Conservation (phyloP, 2,797 vertebrate genomes). For the Gymnothorax javanicus region DNA sequence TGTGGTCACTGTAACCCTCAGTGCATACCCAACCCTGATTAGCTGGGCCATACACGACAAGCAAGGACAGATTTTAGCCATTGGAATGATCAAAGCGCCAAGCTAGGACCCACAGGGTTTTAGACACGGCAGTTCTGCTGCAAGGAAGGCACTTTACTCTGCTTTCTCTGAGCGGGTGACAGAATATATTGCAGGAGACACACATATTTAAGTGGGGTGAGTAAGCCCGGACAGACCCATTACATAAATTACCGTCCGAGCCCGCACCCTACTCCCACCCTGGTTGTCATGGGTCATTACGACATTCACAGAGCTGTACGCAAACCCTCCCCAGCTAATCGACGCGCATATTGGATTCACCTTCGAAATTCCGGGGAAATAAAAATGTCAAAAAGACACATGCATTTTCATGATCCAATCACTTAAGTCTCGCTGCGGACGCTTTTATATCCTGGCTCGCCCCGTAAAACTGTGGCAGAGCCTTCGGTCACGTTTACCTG, state of each 20-base stretch:
- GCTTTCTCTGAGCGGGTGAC: background rate
- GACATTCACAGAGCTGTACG: background rate
- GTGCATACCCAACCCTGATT: background rate
- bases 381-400: constrained; percentile 1
- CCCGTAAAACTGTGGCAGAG: background rate
- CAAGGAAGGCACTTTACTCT: background rate
- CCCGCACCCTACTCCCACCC: background rate
- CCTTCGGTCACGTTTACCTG: background rate
- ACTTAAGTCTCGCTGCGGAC: constrained; percentile 10
- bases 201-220: background rate
- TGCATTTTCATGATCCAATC: background rate
- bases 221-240: background rate
- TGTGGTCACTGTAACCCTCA: background rate
- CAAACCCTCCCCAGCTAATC: background rate
- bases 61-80: background rate
- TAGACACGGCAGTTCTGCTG: background rate
- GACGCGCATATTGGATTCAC: background rate
- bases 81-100: background rate
- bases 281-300: background rate
- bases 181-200: background rate
- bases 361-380: background rate
- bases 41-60: background rate
- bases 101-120: background rate
- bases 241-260: background rate
- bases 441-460: background rate